phyloP scores from a whole-genome alignment of 1,140 invertebrate species.

The Pachypeltis micranthus region DNA sequence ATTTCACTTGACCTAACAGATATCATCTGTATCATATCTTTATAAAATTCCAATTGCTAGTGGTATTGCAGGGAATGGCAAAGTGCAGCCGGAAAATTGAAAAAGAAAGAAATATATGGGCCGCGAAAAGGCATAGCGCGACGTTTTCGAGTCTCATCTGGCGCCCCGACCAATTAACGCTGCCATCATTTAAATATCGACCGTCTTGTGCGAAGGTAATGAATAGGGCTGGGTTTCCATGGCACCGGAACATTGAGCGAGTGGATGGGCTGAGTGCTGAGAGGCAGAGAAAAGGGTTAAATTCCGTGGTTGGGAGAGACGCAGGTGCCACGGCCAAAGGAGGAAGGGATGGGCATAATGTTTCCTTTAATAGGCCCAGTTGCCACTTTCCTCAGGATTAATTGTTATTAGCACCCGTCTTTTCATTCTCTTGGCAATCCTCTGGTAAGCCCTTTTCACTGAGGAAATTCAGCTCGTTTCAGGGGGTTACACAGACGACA shows the following conservation, averaged over 20 bases:
- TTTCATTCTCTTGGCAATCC: too few species aligned
- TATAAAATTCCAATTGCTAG: too few species aligned
- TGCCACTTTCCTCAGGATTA: neutral
- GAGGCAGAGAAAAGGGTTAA: neutral
- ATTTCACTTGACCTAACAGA: too few species aligned
- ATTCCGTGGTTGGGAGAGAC: neutral
- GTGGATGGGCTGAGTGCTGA: neutral
- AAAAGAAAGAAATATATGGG: too few species aligned
- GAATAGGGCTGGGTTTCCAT: neutral
- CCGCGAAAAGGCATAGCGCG: too few species aligned
- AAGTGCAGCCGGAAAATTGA: too few species aligned
- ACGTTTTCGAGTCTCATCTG: too few species aligned
- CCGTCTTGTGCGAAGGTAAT: neutral
- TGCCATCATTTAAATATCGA: constrained; percentile 8
- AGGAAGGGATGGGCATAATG: constrained; percentile 8
- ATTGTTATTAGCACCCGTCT: constrained; percentile 12
- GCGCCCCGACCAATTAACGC: constrained; percentile 4
- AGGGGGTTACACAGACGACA: too few species aligned
- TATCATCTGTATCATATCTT: too few species aligned
- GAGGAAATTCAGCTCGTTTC: too few species aligned
- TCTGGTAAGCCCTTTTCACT: too few species aligned
- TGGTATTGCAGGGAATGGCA: too few species aligned
- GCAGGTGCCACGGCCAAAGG: neutral
- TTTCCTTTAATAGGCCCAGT: constrained; percentile 4
- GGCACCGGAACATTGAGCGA: neutral